Conservation (phyloP, 2,113 vertebrate genomes). For the Halichoeres trimaculatus region DNA sequence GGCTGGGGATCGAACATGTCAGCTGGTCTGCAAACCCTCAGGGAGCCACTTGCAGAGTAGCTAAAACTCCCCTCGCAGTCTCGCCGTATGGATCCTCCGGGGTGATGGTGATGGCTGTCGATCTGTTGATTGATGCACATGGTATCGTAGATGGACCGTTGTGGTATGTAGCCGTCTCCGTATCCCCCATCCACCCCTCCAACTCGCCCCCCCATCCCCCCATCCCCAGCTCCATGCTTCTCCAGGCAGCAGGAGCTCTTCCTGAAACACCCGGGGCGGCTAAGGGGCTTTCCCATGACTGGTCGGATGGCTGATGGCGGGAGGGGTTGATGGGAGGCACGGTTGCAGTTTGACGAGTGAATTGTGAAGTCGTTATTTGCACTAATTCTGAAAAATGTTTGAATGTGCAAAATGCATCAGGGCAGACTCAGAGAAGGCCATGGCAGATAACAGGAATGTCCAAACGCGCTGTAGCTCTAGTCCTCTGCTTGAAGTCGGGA, state of each 20-base stretch:
- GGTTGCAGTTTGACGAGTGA: constrained; percentile 66
- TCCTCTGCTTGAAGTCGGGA: constrained; percentile 1
- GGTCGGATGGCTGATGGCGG: constrained; percentile 62
- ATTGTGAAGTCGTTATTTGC: constrained; percentile 67
- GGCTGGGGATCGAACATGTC: constrained; percentile 87
- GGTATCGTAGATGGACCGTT: constrained; percentile 97
- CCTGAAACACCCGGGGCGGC: constrained; percentile 95
- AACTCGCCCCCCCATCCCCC: constrained; percentile 86
- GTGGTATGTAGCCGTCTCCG: constrained; percentile 95
- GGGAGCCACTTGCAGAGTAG: constrained; percentile 74
- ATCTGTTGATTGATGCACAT: constrained; percentile 99
- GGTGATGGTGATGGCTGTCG: constrained; percentile 83
- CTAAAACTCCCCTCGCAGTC: constrained; percentile 75
- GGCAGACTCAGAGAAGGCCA: constrained; percentile 8
- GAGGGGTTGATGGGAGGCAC: constrained; percentile 68
- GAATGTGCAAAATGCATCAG: constrained; percentile 2
- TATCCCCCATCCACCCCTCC: constrained; percentile 88
- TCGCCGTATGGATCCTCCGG: constrained; percentile 86
- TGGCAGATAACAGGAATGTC: constrained; percentile 5
- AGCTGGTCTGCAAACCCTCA: constrained; percentile 78
- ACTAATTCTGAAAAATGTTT: constrained; percentile 40
- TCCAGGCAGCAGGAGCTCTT: constrained; percentile 95
- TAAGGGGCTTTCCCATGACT: constrained; percentile 96
- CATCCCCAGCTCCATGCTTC: constrained; percentile 90
- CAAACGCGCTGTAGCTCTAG: constrained; percentile 11